Percentiles rank a stretch among this genome's conserved stretches.
Conservation (phyloP, 2,888 invertebrate genomes). For the Orchesellides sinensis region DNA sequence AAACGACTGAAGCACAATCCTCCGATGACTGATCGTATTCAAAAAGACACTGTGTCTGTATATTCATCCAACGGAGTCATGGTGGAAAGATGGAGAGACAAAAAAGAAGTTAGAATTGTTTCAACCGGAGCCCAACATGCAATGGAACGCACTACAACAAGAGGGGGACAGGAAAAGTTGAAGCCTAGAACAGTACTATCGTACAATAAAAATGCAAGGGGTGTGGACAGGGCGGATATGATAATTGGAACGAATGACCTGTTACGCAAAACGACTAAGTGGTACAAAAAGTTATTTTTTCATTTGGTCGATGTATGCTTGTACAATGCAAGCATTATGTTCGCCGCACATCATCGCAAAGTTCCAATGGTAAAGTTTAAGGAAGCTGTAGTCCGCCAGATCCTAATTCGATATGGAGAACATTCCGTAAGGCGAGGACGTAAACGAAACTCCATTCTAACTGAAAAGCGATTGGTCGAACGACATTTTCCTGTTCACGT, state of each 20-base stretch:
- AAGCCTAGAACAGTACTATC: slow-evolving; percentile 4
- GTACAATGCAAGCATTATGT: slow-evolving; percentile 8
- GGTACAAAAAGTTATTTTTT: slow-evolving; percentile 41
- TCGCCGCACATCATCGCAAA: too few species aligned
- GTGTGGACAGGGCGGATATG: slow-evolving; percentile 28
- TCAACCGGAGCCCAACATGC: slow-evolving; percentile 6
- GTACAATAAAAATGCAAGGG: slow-evolving; percentile 37
- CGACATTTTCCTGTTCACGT: too few species aligned
- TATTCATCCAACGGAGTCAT: neutral
- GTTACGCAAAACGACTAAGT: slow-evolving; percentile 5
- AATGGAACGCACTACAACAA: neutral
- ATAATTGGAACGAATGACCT: neutral
- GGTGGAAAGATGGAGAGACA: slow-evolving; percentile 17
- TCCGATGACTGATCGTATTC: too few species aligned
- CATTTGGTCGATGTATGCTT: slow-evolving; percentile 16
- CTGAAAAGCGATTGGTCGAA: too few species aligned
- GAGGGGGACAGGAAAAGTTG: neutral
- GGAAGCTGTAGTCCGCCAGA: too few species aligned
- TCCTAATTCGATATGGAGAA: too few species aligned
- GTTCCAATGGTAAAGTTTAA: too few species aligned
- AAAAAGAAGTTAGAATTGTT: neutral
- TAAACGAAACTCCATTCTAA: too few species aligned
- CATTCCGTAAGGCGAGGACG: too few species aligned
- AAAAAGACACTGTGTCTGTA: too few species aligned
- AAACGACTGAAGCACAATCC: too few species aligned